Conservation (phyloP, 2,113 vertebrate genomes). For the Sinosuthora webbiana region DNA sequence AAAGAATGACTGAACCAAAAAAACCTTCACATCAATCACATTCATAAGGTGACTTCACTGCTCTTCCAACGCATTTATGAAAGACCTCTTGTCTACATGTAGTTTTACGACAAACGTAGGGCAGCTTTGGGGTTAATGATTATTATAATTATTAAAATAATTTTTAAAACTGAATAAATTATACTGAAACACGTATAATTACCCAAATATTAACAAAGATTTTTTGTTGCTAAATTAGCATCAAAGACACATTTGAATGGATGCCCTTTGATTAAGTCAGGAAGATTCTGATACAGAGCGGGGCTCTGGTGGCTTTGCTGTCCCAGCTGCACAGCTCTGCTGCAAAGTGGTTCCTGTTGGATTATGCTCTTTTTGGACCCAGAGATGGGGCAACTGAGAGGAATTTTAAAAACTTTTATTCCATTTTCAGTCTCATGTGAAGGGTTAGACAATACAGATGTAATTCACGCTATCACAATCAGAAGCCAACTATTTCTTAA, state of each 20-base stretch:
- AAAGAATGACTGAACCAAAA: background rate
- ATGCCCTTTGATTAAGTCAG: background rate
- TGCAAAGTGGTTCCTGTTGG: background rate
- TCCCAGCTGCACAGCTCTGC: background rate
- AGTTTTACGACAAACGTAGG: background rate
- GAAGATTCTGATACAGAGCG: background rate
- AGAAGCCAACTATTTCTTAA: no score
- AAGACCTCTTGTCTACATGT: background rate
- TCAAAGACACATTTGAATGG: background rate
- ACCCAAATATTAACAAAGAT: background rate
- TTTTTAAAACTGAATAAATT: background rate
- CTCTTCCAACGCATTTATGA: background rate
- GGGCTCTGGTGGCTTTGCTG: no score
- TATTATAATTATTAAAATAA: background rate
- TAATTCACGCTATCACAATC: no score
- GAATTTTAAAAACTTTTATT: no score
- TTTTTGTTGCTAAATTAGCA: background rate
- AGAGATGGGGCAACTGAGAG: no score
- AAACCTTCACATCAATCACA: background rate
- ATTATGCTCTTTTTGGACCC: no score
- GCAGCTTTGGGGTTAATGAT: background rate
- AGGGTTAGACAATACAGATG: no score
- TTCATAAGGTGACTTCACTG: background rate
- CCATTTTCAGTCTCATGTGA: no score
- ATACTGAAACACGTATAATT: background rate